Evolutionary conservation across 1,140 invertebrate genomes (phyloP), one percentile per base, ranked within the genome.

Genomic region (Meloidogyne exigua): DNA sequence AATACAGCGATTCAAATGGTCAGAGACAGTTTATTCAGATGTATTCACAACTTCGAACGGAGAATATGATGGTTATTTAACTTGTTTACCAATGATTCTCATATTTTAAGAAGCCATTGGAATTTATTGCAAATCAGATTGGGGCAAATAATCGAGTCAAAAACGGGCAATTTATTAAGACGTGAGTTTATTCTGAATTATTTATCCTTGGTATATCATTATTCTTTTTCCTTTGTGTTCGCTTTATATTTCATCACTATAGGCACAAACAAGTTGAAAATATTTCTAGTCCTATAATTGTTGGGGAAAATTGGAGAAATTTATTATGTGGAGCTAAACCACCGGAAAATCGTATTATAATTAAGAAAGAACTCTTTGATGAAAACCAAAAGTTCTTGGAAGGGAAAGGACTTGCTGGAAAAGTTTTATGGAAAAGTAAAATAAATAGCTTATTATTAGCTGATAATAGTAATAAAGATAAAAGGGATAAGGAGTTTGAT

Each of bases 61-160:
- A 84, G 26, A 84, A 84, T 75, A 84, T 84, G 81, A 73, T 73
- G 72, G 69, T 71, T 11, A 28, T 2, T 67, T 67, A 26, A 10
- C n/a, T 15, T 69, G 2, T 69, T 69, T 32, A 21, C 18, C 18
- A 70, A n/a, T 57, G n/a, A 69, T 44, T 69, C 13, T 69, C 3
- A n/a, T 0, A 18, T 57, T 28, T 18, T 44, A 18, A 71, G 69
- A 73, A 64, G 28, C 72, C 81, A 9, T 49, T 83, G 36, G 26
- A 75, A 15, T 32, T 75, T 12, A 68, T 87, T 23, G 69, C 49
- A 13, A 84, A 84, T 23, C 83, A 84, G 28, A 79, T 86, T 26
- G 32, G 76, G 18, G 75, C 42, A 5, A 73, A 77, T 36, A 76
- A 42, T 74, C 78, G 70, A n/a, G 62, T 63, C n/a, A 18, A 75